Evolutionary conservation across 2,113 vertebrate genomes (phyloP), one percentile per base, ranked within the genome.

Genomic region (Taxidea taxus): DNA sequence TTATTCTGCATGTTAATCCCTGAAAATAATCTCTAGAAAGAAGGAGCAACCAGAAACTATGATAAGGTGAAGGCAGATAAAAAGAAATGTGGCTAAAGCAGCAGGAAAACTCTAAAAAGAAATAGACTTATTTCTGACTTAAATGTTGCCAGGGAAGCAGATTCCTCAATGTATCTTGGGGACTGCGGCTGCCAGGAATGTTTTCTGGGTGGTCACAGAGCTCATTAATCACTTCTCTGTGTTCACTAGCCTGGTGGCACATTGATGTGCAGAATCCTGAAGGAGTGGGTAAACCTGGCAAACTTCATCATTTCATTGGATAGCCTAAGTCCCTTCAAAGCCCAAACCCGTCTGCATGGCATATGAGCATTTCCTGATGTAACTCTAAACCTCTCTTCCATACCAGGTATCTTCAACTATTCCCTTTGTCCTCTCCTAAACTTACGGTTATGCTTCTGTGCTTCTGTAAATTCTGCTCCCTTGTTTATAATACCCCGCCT

Each of bases 141-240:
- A 93, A 97, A 21, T 56, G 3, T 94, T 98, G 96, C 97, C 98
- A 98, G 92, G 81, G 94, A 51, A 82, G 87, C 60, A 91, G 96
- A 98, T 97, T 98, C 54, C 87, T 97, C 88, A 18, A 88, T 96
- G 97, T 92, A 80, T 94, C 97, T 96, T 14, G 96, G 98, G 90
- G 13, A 77, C 34, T 95, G 86, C 56, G 64, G 96, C 97, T 97
- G 93, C 97, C 97, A 98, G 90, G 66, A 90, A 97, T 89, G 94
- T 90, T 97, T 93, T 97, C 97, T 98, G 98, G 97, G 98, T 98
- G 98, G 98, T 88, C 98, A 94, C 93, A 9, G 37, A 74, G 39
- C 0, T 18, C 68, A 96, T 92, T 95, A 95, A 97, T 87, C 83
- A 92, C 56, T 80, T 90, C 97, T 96, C 51, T 85, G 87, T 13